Evolutionary conservation across 2,113 vertebrate genomes (phyloP).

Genomic region (Ardeotis arabs): DNA sequence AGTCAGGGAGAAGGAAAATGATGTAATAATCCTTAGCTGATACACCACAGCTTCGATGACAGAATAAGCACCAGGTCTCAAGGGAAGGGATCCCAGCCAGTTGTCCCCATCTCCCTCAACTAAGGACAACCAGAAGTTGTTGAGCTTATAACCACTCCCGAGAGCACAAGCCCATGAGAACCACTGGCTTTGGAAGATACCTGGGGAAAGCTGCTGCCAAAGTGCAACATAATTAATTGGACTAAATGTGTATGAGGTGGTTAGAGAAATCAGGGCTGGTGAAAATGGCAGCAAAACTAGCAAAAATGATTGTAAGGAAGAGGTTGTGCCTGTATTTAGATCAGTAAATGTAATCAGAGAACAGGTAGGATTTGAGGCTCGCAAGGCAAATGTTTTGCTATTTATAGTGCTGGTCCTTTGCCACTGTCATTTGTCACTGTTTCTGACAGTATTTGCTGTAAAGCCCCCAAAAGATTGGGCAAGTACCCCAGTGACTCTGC

Average conservation of each 20-base stretch:
- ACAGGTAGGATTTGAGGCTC: neutral
- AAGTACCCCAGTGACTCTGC: neutral
- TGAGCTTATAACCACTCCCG: neutral
- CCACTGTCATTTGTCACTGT: neutral
- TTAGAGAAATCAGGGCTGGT: neutral
- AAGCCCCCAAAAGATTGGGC: neutral
- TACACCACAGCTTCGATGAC: fast-evolving
- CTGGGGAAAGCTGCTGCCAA: neutral
- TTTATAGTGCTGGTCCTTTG: neutral
- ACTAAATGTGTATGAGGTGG: neutral
- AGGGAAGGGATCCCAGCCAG: neutral
- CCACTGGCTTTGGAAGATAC: neutral
- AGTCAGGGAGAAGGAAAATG: neutral
- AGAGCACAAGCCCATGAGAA: neutral
- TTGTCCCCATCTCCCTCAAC: neutral
- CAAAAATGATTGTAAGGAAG: neutral
- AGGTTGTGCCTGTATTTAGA: neutral
- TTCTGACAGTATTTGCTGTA: neutral
- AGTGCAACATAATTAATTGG: neutral
- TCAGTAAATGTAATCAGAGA: neutral
- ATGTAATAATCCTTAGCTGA: neutral
- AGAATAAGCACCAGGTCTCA: neutral
- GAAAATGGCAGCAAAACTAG: neutral
- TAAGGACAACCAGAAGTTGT: neutral
- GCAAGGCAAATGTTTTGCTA: neutral